phyloP scores from a whole-genome alignment of 64 coral and sea anemone genomes.

The Montipora efflorescens region DNA sequence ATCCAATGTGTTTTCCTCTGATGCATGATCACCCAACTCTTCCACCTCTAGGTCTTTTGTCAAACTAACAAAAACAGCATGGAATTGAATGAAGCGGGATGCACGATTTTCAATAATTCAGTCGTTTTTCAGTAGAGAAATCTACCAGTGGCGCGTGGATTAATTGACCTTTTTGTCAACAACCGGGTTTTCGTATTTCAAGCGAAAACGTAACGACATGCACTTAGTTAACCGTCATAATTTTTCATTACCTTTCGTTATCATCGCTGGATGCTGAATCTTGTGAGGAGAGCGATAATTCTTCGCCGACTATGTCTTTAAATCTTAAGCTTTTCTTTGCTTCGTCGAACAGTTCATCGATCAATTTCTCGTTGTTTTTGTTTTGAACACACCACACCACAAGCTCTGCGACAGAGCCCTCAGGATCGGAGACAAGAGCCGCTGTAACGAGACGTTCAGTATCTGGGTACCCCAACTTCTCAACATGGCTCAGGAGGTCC shows the following conservation, averaged over 20 bases:
- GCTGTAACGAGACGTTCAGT: slow-evolving; percentile 43
- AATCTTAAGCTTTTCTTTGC: slow-evolving; percentile 12
- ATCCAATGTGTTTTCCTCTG: background rate
- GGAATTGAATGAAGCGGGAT: background rate
- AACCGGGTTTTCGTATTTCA: too few species aligned
- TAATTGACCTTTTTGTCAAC: too few species aligned
- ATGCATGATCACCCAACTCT: background rate
- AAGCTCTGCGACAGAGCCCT: slow-evolving; percentile 30
- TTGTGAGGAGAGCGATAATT: background rate
- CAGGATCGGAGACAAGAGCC: slow-evolving; percentile 14
- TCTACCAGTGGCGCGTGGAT: too few species aligned
- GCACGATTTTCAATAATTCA: too few species aligned
- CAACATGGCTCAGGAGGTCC: background rate
- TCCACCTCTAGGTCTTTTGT: background rate
- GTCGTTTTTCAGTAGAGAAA: too few species aligned
- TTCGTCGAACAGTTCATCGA: slow-evolving; percentile 25
- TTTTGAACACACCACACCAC: slow-evolving; percentile 60
- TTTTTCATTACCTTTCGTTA: background rate
- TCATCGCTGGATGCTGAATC: background rate
- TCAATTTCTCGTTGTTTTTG: background rate
- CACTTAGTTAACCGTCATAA: too few species aligned
- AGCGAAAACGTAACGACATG: too few species aligned
- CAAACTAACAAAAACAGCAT: background rate
- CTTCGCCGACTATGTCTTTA: background rate
- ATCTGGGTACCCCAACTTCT: background rate